A percentile compares a stretch with the other conserved stretches of the same genome.
These are phyloP conservation scores for Spisula subtruncata DNA, from an alignment of 2,888 invertebrate species.

Conservation along the genomic window DNA sequence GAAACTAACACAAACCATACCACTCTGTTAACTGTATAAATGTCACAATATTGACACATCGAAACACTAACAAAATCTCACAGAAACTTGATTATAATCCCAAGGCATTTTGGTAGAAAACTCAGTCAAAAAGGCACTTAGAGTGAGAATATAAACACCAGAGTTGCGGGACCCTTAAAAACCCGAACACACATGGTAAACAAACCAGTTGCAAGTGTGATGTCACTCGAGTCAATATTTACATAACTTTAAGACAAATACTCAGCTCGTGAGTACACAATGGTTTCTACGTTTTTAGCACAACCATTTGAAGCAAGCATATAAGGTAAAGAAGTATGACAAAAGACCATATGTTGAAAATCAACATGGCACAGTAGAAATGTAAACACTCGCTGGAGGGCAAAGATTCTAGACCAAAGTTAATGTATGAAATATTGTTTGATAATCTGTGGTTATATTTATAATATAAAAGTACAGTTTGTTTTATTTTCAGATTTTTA, in stretches of 20 bases:
- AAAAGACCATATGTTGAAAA: slow-evolving; percentile 37
- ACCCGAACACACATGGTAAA: neutral
- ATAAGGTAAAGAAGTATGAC: slow-evolving; percentile 41
- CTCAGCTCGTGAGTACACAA: neutral
- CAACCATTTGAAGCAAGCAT: neutral
- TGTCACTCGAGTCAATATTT: slow-evolving; percentile 1
- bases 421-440: neutral
- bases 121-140: neutral
- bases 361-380: slow-evolving; percentile 4
- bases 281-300: slow-evolving; percentile 11
- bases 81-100: neutral
- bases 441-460: neutral
- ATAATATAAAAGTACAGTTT: too few relatives aligned
- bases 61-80: neutral
- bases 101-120: neutral
- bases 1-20: neutral
- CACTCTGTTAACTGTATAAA: neutral
- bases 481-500: too few relatives aligned
- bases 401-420: neutral
- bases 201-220: neutral
- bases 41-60: slow-evolving; percentile 14
- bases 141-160: neutral
- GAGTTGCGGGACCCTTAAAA: neutral
- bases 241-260: slow-evolving; percentile 20
- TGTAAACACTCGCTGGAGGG: neutral